phyloP scores from a whole-genome alignment of 1,140 invertebrate species.

The Elymnias hypermnestra region DNA sequence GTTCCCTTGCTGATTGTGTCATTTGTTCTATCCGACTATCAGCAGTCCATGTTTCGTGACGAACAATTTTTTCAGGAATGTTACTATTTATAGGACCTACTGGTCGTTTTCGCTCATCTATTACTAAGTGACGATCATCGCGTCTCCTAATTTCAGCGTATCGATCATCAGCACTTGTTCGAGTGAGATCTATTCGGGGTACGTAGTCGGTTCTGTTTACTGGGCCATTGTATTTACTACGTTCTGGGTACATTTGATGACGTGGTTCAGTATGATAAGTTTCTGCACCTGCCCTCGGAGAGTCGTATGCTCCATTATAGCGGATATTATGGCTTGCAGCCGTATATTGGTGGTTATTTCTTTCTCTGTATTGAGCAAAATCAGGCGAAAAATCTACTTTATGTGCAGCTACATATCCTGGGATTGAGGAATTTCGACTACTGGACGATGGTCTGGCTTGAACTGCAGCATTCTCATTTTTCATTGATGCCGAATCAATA shows the following conservation, averaged over 20 bases:
- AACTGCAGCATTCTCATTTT: slow-evolving; percentile 52
- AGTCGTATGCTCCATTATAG: slow-evolving; percentile 52
- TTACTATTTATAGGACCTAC: slow-evolving; percentile 56
- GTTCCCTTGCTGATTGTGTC: slow-evolving; percentile 52
- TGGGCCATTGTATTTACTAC: slow-evolving; percentile 46
- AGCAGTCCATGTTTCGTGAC: slow-evolving; percentile 65
- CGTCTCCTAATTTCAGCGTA: slow-evolving; percentile 50
- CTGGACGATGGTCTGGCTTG: slow-evolving; percentile 45
- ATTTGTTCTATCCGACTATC: slow-evolving; percentile 64
- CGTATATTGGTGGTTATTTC: slow-evolving; percentile 37
- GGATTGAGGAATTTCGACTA: slow-evolving; percentile 32
- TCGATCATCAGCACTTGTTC: slow-evolving; percentile 46
- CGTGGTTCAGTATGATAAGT: slow-evolving; percentile 51
- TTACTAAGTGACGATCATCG: slow-evolving; percentile 50
- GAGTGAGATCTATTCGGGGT: slow-evolving; percentile 72
- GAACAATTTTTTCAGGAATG: slow-evolving; percentile 70
- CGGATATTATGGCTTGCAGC: slow-evolving; percentile 31
- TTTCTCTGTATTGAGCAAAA: slow-evolving; percentile 74
- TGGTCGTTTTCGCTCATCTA: slow-evolving; percentile 66
- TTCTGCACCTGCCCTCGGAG: slow-evolving; percentile 32
- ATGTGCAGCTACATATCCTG: slow-evolving; percentile 72
- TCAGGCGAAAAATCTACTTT: slow-evolving; percentile 84
- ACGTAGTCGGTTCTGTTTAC: slow-evolving; percentile 53
- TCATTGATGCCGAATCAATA: slow-evolving; percentile 62
- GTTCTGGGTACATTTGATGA: slow-evolving; percentile 42